These are phyloP conservation scores for Atta colombica DNA, from an alignment of 1,140 invertebrate species.

Conservation along the genomic window DNA sequence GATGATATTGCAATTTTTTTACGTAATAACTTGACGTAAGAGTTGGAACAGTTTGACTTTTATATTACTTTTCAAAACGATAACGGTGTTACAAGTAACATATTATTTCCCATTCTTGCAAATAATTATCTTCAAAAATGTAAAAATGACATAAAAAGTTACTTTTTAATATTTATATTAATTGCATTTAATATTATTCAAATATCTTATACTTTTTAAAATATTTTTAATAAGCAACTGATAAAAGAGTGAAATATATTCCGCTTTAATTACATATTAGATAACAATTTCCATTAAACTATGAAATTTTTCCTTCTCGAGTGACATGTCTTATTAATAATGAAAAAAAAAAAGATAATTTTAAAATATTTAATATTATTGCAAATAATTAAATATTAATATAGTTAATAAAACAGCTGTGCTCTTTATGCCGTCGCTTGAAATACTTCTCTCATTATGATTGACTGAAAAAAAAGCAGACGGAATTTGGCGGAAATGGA, in stretches of 20 bases:
- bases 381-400: no score
- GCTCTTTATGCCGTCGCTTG: background rate
- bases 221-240: background rate
- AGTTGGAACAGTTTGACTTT: no score
- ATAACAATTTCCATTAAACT: background rate
- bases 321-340: background rate
- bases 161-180: background rate
- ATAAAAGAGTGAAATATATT: background rate
- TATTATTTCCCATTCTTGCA: background rate
- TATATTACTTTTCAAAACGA: no score
- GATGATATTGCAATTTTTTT: no score
- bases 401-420: background rate
- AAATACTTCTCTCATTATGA: constrained; percentile 23
- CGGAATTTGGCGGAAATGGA: background rate
- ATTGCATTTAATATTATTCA: background rate
- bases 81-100: no score
- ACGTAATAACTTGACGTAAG: no score
- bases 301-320: background rate
- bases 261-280: background rate
- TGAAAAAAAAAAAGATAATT: background rate
- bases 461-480: constrained; percentile 6
- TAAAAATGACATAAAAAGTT: background rate
- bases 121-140: background rate
- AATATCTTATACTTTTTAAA: background rate
- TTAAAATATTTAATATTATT: background rate